Evolutionary conservation across 2,888 invertebrate genomes (phyloP), one percentile per base, ranked within the genome.

Genomic region (Dynastes maya): DNA sequence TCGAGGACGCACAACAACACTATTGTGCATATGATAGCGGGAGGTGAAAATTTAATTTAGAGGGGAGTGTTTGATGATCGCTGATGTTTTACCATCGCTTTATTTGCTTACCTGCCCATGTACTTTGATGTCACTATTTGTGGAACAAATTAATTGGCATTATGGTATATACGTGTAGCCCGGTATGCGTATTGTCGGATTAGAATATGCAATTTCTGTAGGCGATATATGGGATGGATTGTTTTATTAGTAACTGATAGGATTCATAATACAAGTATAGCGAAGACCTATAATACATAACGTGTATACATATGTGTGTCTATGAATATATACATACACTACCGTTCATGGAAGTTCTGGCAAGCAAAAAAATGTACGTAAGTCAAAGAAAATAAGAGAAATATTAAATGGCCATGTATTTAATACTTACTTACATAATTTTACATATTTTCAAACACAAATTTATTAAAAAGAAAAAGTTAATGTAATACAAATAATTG

Each of bases 21-120:
- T 61, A 63, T 74, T 74, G 72, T 63, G 72, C 71, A 58, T 45
- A 67, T 37, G 71, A 71, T 71, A 61, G 61, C 49, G 63, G 22
- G 61, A 74, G 72, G 72, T 74, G 72, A 61, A 74, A 74, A 74
- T 74, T 74, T 74, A 74, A 74, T 74, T 74, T 74, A 74, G 55
- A 74, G 61, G 72, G 72, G 45, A 61, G 72, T 74, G 72, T 74
- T 74, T 61, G 72, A 61, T 61, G 45, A 74, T 74, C 49, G 49
- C 45, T 63, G 61, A 45, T 61, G 61, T 74, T 74, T 61, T 63
- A 45, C 72, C 72, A 61, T 74, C 72, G 55, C 45, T 61, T 74
- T 74, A 74, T 74, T 74, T 74, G 45, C 72, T 61, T 61, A 63
- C 61, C 72, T 74, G 72, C 72, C 61, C 49, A 61, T 61, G 27